phyloP scores from a whole-genome alignment of 2,113 vertebrate genomes.

The Aix galericulata region DNA sequence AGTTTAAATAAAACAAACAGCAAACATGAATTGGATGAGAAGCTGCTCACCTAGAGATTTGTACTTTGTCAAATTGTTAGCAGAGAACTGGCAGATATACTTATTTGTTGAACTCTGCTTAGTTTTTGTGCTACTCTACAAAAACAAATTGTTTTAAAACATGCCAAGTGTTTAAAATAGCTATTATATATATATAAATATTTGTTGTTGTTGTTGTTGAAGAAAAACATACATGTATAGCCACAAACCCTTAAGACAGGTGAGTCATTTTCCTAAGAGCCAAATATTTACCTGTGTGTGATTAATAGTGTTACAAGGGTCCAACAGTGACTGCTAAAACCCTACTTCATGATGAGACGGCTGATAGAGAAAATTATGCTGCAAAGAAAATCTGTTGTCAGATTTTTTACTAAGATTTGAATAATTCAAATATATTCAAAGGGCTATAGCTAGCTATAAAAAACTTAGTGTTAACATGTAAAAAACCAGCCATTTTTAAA shows the following conservation, averaged over 20 bases:
- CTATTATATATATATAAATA: background rate
- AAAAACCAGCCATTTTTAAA: background rate
- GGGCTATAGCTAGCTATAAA: background rate
- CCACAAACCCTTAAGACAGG: background rate
- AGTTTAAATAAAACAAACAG: slow-evolving; percentile 20
- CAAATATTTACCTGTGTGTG: background rate
- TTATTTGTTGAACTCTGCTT: background rate
- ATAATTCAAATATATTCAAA: background rate
- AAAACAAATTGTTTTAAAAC: background rate
- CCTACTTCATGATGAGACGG: background rate
- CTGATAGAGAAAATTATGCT: background rate
- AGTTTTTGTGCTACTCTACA: background rate
- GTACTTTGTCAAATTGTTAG: background rate
- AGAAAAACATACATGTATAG: background rate
- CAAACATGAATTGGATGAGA: background rate
- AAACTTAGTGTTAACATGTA: background rate
- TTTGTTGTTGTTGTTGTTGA: background rate
- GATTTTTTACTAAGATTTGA: background rate
- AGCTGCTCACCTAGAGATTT: background rate
- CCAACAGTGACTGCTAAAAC: background rate
- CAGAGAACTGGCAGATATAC: background rate
- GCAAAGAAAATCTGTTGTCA: background rate
- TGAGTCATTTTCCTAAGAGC: background rate
- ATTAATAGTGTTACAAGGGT: background rate
- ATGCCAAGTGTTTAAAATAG: background rate